Evolutionary conservation across 2,113 vertebrate genomes (phyloP), one percentile per base, ranked within the genome.

Genomic region (Collichthys lucidus): DNA sequence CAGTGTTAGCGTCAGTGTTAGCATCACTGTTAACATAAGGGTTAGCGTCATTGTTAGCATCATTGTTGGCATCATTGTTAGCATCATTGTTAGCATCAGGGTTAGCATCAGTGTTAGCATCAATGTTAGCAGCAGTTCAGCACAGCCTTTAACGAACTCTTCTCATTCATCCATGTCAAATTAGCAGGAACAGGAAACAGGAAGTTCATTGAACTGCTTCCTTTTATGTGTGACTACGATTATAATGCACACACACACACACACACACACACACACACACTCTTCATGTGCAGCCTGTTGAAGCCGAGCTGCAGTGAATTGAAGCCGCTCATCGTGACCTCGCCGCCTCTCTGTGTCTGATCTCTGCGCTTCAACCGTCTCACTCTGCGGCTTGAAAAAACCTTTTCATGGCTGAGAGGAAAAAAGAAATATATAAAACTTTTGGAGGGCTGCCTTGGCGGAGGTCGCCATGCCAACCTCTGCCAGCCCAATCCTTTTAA

Each of bases 391-490:
- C 63, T 80, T 65, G 35, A 19, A 63, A 83, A 61, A 79, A 16
- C 59, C 24, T 82, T 85, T 83, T 83, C 68, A 75, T 69, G 29
- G 40, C 42, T 12, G 1, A 62, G 49, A 40, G 53, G n/a, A n/a
- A 75, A 40, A 67, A 52, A 63, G 42, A 74, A 40, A 12, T 44
- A 65, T 47, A 85, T 56, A 67, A 86, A 86, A 80, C 52, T 66
- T 72, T 57, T 79, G 74, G 77, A 86, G 82, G 75, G 81, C 82
- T 82, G 78, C 73, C 65, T 76, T 69, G 70, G 67, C 75, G 52
- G 66, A n/a, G 85, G 80, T 93, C 81, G 64, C 84, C 87, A 90
- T 90, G 85, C 90, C 90, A 88, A 91, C 91, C 74, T 73, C 84
- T 71, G 70, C 75, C 85, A 76, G 83, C 79, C 84, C 83, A 85